Percentiles rank a stretch among this genome's conserved stretches.
phyloP scores from a whole-genome alignment of 1,140 invertebrate genomes.

The Hyles vespertilio region DNA sequence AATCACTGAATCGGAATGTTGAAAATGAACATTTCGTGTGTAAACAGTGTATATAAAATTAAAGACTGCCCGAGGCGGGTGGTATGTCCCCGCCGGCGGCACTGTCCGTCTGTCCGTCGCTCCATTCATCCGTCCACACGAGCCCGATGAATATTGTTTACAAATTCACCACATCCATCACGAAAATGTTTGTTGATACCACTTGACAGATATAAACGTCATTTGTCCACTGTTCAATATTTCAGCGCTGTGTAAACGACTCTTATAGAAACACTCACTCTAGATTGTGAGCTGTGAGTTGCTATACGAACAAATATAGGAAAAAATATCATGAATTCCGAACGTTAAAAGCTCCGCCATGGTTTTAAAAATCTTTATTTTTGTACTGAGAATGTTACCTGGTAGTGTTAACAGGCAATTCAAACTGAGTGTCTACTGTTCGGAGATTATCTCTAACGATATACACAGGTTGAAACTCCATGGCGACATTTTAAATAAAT shows the following conservation, averaged over 20 bases:
- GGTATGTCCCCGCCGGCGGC: conserved; percentile 20
- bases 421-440: too few relatives aligned
- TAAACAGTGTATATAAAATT: conserved; percentile 40
- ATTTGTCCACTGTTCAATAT: conserved; percentile 1
- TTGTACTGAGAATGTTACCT: too few relatives aligned
- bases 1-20: conserved; percentile 22
- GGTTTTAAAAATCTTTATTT: too few relatives aligned
- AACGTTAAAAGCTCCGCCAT: too few relatives aligned
- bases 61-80: conserved; percentile 43
- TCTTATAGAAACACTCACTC: too few relatives aligned
- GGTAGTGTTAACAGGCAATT: too few relatives aligned
- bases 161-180: conserved; percentile 61
- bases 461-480: too few relatives aligned
- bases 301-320: background rate
- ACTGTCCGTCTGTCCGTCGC: conserved; percentile 24
- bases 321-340: too few relatives aligned
- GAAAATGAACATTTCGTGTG: conserved; percentile 27
- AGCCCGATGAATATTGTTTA: conserved; percentile 50
- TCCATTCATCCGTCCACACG: background rate
- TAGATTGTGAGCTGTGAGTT: too few relatives aligned
- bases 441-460: too few relatives aligned
- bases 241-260: background rate
- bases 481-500: too few relatives aligned
- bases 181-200: conserved; percentile 52
- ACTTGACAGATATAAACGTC: conserved; percentile 33